Percentiles rank a stretch among this genome's conserved stretches.
phyloP scores from a whole-genome alignment of 2,888 invertebrate genomes.

The Crematogaster levior region DNA sequence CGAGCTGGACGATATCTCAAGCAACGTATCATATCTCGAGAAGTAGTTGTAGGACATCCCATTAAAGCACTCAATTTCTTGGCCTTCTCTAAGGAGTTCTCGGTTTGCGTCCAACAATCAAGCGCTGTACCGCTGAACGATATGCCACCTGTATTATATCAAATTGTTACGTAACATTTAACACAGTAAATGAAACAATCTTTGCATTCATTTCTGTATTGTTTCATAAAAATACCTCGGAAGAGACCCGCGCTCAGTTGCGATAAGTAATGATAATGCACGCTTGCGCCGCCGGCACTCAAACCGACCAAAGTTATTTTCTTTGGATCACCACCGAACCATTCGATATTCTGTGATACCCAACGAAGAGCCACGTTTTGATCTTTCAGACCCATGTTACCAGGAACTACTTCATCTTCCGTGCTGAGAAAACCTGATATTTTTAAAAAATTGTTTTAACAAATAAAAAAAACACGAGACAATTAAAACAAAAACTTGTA shows the following conservation, averaged over 20 bases:
- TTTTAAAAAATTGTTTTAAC: neutral
- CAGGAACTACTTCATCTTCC: constrained; percentile 89
- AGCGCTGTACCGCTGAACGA: constrained; percentile 91
- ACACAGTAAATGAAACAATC: no score
- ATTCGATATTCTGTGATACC: constrained; percentile 89
- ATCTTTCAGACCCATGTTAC: constrained; percentile 92
- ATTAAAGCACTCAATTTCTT: constrained; percentile 88
- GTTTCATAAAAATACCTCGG: no score
- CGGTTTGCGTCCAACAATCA: constrained; percentile 85
- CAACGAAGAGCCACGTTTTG: constrained; percentile 90
- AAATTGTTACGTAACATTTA: neutral
- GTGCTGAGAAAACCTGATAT: constrained; percentile 91
- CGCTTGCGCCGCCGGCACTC: constrained; percentile 92
- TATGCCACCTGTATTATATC: constrained; percentile 86
- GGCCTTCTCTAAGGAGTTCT: constrained; percentile 87
- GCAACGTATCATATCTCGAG: constrained; percentile 88
- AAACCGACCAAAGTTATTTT: constrained; percentile 90
- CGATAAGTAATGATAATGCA: constrained; percentile 90
- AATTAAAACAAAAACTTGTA: neutral
- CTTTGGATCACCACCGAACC: constrained; percentile 91
- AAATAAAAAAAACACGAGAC: neutral
- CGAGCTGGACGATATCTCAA: constrained; percentile 88
- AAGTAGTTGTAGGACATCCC: constrained; percentile 88
- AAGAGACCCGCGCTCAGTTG: constrained; percentile 88
- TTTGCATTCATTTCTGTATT: neutral